phyloP scores from a whole-genome alignment of 2,113 vertebrate species.

The Brachionichthys hirsutus region DNA sequence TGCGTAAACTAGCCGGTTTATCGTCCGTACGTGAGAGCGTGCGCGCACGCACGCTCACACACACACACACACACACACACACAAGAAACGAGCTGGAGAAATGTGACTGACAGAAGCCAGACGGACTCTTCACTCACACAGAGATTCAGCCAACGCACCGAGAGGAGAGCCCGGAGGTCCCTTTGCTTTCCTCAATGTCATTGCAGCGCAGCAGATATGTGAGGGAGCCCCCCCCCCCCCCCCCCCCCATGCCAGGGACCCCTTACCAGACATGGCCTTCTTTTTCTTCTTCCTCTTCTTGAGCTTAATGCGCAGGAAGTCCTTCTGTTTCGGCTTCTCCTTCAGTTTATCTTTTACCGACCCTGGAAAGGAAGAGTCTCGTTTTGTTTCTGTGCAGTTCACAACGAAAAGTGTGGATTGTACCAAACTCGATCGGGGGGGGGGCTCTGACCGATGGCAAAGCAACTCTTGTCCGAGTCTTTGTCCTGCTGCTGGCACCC shows the following conservation, averaged over 20 bases:
- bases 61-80: too few species aligned
- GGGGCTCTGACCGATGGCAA: conserved; percentile 75
- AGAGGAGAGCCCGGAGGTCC: conserved; percentile 57
- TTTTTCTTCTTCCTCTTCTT: conserved; percentile 95
- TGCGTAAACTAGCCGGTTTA: too few species aligned
- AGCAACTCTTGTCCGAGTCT: conserved; percentile 61
- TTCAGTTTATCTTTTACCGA: conserved; percentile 85
- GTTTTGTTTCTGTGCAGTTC: not conserved
- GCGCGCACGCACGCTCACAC: too few species aligned
- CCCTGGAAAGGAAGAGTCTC: conserved; percentile 48
- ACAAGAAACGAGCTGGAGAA: conserved; percentile 17
- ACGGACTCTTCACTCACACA: conserved; percentile 57
- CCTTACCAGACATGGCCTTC: conserved; percentile 87
- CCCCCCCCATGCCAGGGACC: conserved; percentile 9
- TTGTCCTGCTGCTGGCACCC: conserved; percentile 72
- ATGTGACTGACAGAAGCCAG: conserved; percentile 32
- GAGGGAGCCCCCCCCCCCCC: too few species aligned
- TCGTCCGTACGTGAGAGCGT: too few species aligned
- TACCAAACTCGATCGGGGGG: not conserved
- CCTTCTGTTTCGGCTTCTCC: conserved; percentile 86
- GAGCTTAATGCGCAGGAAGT: conserved; percentile 86
- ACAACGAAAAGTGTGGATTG: not conserved
- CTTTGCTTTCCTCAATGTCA: conserved; percentile 43
- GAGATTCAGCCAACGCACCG: conserved; percentile 58
- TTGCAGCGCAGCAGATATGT: conserved; percentile 55